Conservation (phyloP, 2,113 vertebrate species). For the Phaetusa simplex region DNA sequence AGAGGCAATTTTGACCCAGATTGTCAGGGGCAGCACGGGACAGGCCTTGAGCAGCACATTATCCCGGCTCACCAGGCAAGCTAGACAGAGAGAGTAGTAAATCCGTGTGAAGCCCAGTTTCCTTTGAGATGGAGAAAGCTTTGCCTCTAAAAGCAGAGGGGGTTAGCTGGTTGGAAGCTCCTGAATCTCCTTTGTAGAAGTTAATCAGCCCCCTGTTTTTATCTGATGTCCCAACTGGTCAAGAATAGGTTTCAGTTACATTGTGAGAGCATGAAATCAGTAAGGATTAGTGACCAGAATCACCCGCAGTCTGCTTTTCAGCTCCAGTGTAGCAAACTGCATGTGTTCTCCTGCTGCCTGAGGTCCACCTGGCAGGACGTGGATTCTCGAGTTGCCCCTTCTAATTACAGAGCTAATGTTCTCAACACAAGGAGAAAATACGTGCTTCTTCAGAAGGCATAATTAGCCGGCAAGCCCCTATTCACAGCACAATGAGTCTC, state of each 20-base stretch:
- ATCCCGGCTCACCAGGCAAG: rapidly evolving
- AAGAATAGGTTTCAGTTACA: neutral
- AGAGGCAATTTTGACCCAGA: neutral
- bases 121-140: neutral
- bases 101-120: rapidly evolving
- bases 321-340: neutral
- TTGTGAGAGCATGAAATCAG: neutral
- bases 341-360: neutral
- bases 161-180: neutral
- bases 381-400: neutral
- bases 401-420: neutral
- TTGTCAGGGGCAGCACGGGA: neutral
- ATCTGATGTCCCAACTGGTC: neutral
- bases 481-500: neutral
- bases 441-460: neutral
- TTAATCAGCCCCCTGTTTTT: neutral
- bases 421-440: neutral
- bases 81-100: neutral
- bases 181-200: neutral
- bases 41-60: neutral
- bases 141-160: neutral
- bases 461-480: neutral
- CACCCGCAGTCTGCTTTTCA: neutral
- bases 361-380: neutral
- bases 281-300: neutral